phyloP scores from a whole-genome alignment of 2,113 vertebrate genomes.

The Zingel zingel region DNA sequence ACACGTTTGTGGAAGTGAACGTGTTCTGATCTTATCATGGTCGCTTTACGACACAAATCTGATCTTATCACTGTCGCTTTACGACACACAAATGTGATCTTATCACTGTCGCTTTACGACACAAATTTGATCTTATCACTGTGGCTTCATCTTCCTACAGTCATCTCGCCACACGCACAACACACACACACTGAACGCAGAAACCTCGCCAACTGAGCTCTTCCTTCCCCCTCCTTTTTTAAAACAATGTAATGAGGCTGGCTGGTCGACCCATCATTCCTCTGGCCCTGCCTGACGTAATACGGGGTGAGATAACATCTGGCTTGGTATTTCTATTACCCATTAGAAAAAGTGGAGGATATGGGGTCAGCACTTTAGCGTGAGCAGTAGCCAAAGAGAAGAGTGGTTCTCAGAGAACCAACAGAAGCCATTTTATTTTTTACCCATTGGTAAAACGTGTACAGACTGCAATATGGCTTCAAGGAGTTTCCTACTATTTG shows the following conservation, averaged over 20 bases:
- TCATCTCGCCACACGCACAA: neutral
- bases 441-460: neutral
- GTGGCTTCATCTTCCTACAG: neutral
- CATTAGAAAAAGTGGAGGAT: constrained; percentile 41
- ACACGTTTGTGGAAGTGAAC: neutral
- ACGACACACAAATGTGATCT: too few relatives aligned
- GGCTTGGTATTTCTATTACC: constrained; percentile 49
- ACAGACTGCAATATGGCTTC: neutral
- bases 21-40: neutral
- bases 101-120: too few relatives aligned
- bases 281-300: constrained; percentile 53
- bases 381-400: constrained; percentile 22
- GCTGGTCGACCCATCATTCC: constrained; percentile 50
- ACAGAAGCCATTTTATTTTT: neutral
- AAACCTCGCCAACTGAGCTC: constrained; percentile 42
- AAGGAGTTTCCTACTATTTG: constrained; percentile 4
- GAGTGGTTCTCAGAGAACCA: constrained; percentile 21
- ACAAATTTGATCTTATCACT: too few relatives aligned
- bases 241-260: constrained; percentile 39
- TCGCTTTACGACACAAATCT: too few relatives aligned
- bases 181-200: neutral
- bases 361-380: constrained; percentile 43
- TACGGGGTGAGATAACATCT: constrained; percentile 65
- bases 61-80: too few relatives aligned
- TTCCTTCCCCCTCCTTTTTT: constrained; percentile 21